Conservation (phyloP, 2,113 vertebrate species). For the Gallinago jamesoni region DNA sequence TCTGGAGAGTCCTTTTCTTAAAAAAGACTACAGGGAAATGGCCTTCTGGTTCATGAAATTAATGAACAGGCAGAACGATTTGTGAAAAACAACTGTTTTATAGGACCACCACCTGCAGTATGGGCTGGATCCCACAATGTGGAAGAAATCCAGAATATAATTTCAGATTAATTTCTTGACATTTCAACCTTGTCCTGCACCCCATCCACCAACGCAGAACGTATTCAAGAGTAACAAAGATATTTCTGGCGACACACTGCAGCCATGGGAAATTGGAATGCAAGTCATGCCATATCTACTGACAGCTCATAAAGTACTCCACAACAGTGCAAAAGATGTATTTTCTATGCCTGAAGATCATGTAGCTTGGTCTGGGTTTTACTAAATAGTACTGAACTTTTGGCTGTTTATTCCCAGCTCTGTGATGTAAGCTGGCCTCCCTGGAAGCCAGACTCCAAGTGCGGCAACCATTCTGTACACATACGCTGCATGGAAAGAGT, state of each 20-base stretch:
- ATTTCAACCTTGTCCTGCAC: conserved; percentile 50
- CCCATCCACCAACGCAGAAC: conserved; percentile 34
- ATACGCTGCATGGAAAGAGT: conserved; percentile 45
- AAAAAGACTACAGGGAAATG: neutral
- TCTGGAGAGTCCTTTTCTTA: neutral
- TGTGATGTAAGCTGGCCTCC: conserved; percentile 61
- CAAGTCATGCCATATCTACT: conserved; percentile 47
- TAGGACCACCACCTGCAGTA: conserved; percentile 56
- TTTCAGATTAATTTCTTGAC: conserved; percentile 55
- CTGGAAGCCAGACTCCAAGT: conserved; percentile 41
- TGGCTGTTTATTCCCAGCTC: conserved; percentile 50
- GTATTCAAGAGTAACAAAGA: conserved; percentile 48
- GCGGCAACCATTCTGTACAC: neutral
- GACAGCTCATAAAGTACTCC: conserved; percentile 65
- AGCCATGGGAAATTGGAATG: conserved; percentile 44
- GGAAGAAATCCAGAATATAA: conserved; percentile 37
- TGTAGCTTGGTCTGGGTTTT: conserved; percentile 48
- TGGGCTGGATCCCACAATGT: neutral
- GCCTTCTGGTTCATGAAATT: conserved; percentile 10
- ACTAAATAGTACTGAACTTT: conserved; percentile 45
- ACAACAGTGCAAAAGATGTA: conserved; percentile 31
- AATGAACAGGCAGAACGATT: conserved; percentile 58
- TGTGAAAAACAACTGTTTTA: conserved; percentile 57
- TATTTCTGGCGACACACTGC: conserved; percentile 32
- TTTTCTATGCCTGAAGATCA: conserved; percentile 53